Evolutionary conservation across 2,113 vertebrate species (phyloP).

Genomic region (Dipodomys merriami): DNA sequence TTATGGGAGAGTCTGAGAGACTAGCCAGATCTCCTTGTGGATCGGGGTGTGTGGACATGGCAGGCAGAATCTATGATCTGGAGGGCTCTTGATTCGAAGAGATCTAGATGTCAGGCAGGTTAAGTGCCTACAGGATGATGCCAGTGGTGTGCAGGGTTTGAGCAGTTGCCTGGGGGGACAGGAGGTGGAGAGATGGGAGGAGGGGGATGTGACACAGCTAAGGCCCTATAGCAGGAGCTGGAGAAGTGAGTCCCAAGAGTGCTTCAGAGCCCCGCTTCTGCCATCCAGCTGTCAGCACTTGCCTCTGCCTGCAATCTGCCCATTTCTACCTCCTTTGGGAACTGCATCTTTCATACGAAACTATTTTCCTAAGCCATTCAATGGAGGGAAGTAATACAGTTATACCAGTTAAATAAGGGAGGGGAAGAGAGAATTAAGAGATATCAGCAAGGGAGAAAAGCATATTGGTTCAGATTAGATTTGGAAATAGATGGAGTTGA

Average conservation of each 20-base stretch:
- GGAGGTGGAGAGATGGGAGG: background rate
- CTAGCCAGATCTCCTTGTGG: fast-evolving
- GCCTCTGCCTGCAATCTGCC: slow-evolving; percentile 41
- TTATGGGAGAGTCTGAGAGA: fast-evolving
- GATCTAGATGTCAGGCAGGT: background rate
- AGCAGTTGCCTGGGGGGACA: background rate
- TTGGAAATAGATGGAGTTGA: slow-evolving; percentile 71
- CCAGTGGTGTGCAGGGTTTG: background rate
- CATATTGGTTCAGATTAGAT: slow-evolving; percentile 68
- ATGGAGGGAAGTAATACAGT: slow-evolving; percentile 68
- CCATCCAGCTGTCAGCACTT: background rate
- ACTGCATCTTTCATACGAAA: slow-evolving; percentile 39
- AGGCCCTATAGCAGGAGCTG: background rate
- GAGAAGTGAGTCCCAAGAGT: background rate
- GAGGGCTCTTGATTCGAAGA: background rate
- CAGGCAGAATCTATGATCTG: background rate
- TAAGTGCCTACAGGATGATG: background rate
- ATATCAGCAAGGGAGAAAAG: slow-evolving; percentile 69
- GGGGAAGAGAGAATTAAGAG: slow-evolving; percentile 80
- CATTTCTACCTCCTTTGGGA: slow-evolving; percentile 51
- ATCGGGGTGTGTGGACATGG: background rate
- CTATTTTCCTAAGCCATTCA: slow-evolving; percentile 9
- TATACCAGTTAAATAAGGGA: slow-evolving; percentile 60
- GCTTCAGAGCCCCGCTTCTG: fast-evolving
- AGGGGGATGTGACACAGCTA: background rate